Conservation (phyloP, 2,113 vertebrate genomes). For the Tetraodon nigroviridis region DNA sequence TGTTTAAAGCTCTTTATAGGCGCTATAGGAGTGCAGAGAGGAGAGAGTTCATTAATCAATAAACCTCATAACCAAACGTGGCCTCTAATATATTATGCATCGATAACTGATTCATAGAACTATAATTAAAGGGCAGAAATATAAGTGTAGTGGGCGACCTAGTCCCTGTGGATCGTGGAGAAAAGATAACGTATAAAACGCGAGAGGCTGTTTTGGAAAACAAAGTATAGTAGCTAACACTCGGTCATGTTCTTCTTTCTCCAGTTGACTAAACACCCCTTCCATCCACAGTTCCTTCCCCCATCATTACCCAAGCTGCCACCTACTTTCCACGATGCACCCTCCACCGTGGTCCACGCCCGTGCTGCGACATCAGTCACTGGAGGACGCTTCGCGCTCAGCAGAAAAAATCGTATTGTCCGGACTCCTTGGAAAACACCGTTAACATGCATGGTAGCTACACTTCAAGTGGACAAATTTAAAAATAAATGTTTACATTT, state of each 20-base stretch:
- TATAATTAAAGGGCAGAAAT: background rate
- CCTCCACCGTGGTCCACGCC: slow-evolving; percentile 66
- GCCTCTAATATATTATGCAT: slow-evolving; percentile 4
- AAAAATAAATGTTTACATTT: too few relatives aligned
- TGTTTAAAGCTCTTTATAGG: too few relatives aligned
- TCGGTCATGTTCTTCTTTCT: slow-evolving; percentile 19
- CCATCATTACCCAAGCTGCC: slow-evolving; percentile 55
- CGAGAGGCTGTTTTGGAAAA: background rate
- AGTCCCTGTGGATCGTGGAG: slow-evolving; percentile 15
- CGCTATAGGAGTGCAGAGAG: too few relatives aligned
- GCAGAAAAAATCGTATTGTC: background rate
- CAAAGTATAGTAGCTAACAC: background rate
- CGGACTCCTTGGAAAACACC: rapidly evolving
- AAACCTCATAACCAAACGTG: slow-evolving; percentile 16
- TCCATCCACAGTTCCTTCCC: slow-evolving; percentile 43
- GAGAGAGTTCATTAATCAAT: slow-evolving; percentile 12
- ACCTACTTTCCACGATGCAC: slow-evolving; percentile 58
- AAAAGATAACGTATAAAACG: slow-evolving; percentile 2
- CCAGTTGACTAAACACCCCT: slow-evolving; percentile 32
- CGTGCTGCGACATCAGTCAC: slow-evolving; percentile 58
- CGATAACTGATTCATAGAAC: slow-evolving; percentile 5
- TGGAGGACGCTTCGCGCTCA: slow-evolving; percentile 26
- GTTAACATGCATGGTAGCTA: background rate
- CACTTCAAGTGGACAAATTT: too few relatives aligned
- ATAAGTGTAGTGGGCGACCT: slow-evolving; percentile 26